phyloP scores from a whole-genome alignment of 2,113 vertebrate genomes.

The Grallaria varia region DNA sequence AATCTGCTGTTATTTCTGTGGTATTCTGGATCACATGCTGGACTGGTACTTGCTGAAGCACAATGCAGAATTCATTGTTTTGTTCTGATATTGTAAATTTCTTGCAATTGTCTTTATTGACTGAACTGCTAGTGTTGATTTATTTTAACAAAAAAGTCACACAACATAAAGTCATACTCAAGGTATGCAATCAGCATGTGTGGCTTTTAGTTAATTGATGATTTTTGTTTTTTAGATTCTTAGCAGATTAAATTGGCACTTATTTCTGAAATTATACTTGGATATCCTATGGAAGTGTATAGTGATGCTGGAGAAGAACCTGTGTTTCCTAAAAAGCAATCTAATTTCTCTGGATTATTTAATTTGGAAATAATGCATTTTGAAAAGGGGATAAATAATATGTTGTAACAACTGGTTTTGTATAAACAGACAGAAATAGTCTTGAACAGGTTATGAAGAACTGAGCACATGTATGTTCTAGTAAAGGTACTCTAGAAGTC shows the following conservation, averaged over 20 bases:
- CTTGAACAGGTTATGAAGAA: background rate
- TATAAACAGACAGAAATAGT: background rate
- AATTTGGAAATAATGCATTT: background rate
- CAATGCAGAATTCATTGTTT: background rate
- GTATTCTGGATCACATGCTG: background rate
- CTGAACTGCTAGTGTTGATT: background rate
- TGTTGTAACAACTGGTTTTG: background rate
- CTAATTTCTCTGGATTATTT: background rate
- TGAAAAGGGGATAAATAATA: background rate
- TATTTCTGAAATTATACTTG: background rate
- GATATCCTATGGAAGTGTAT: background rate
- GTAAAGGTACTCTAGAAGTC: background rate
- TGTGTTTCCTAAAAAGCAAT: background rate
- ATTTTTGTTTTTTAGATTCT: background rate
- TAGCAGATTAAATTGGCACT: background rate
- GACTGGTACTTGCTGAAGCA: background rate
- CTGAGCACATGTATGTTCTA: background rate
- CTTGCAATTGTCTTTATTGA: background rate
- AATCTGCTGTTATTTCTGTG: background rate
- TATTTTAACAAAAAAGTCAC: background rate
- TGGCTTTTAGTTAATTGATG: background rate
- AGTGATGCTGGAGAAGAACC: background rate
- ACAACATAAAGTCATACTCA: background rate
- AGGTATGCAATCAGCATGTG: background rate
- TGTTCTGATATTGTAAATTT: background rate